Evolutionary conservation across 2,888 invertebrate species (phyloP).

Genomic region (Ochropleura plecta): DNA sequence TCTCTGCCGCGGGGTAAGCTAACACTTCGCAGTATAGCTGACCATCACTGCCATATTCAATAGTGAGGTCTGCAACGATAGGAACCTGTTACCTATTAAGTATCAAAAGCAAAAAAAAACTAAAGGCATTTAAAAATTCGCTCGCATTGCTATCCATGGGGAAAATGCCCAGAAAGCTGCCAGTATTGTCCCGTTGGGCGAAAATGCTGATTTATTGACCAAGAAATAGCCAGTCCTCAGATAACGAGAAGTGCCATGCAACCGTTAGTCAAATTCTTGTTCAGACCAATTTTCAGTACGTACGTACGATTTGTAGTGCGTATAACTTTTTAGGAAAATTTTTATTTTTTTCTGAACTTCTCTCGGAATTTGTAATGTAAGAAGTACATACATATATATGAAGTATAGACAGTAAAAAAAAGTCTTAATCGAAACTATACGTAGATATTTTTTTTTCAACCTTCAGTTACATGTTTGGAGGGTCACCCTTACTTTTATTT

Average conservation of each 20-base stretch:
- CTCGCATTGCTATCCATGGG: neutral
- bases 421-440: no score
- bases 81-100: neutral
- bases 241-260: neutral
- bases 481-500: no score
- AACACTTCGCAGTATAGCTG: constrained; percentile 78
- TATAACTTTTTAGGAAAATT: no score
- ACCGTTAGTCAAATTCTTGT: neutral
- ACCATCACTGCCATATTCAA: constrained; percentile 79
- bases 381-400: no score
- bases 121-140: neutral
- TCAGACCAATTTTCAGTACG: no score
- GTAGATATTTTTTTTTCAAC: no score
- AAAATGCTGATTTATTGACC: neutral
- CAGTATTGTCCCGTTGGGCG: neutral
- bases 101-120: neutral
- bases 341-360: no score
- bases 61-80: constrained; percentile 72
- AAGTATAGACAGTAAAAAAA: no score
- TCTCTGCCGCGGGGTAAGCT: constrained; percentile 80
- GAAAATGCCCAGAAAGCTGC: neutral
- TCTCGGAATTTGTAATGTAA: no score
- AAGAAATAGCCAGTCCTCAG: neutral
- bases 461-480: no score
- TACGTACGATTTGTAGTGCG: no score